phyloP scores from a whole-genome alignment of 2,113 vertebrate species.

The Hippocampus comes region DNA sequence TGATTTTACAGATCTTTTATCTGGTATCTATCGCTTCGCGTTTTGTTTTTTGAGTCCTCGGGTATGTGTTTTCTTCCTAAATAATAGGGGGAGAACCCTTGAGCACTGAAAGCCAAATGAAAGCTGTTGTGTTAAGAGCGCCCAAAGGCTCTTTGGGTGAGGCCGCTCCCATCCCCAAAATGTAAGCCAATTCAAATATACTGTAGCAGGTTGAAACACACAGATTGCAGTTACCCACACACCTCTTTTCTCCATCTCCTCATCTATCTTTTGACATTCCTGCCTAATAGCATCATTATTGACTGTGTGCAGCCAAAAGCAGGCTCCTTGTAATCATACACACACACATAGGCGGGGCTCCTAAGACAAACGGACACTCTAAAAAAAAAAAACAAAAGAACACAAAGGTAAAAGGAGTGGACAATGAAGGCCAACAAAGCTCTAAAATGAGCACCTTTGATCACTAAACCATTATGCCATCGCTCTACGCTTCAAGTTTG shows the following conservation, averaged over 20 bases:
- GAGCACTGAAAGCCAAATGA: conserved; percentile 39
- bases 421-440: conserved; percentile 36
- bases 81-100: conserved; percentile 40
- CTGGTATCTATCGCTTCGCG: too few species aligned
- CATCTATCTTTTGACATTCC: conserved; percentile 68
- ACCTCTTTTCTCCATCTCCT: conserved; percentile 46
- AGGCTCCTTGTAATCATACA: conserved; percentile 70
- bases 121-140: conserved; percentile 18
- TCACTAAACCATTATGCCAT: conserved; percentile 15
- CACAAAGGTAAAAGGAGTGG: conserved; percentile 40
- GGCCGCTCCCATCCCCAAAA: conserved; percentile 42
- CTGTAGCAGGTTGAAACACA: conserved; percentile 44
- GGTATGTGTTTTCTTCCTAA: conserved; percentile 35
- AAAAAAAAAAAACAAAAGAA: conserved; percentile 29
- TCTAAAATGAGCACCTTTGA: conserved; percentile 58
- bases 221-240: conserved; percentile 45
- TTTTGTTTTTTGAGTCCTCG: conserved; percentile 1
- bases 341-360: conserved; percentile 31
- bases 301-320: conserved; percentile 64
- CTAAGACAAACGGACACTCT: conserved; percentile 43
- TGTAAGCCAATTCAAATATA: conserved; percentile 62
- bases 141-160: conserved; percentile 17
- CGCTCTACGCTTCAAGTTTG: not conserved
- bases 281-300: conserved; percentile 75
- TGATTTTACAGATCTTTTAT: too few species aligned